A percentile compares a stretch with the other conserved stretches of the same genome.
phyloP scores from a whole-genome alignment of 2,888 invertebrate genomes.

The Lydus trimaculatus region DNA sequence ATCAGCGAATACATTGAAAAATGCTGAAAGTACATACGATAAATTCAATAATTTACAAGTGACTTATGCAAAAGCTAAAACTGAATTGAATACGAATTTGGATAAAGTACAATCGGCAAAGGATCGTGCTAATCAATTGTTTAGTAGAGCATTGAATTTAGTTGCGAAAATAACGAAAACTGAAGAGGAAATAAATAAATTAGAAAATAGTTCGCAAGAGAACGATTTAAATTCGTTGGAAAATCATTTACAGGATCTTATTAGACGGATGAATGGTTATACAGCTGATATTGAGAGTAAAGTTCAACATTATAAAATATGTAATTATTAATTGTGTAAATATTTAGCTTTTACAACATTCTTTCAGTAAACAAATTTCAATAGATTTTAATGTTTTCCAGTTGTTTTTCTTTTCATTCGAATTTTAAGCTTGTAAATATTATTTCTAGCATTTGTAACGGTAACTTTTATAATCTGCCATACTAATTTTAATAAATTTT shows the following conservation, averaged over 20 bases:
- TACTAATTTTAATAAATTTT: constrained; percentile 32
- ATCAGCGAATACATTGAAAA: constrained; percentile 74
- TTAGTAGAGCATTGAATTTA: constrained; percentile 82
- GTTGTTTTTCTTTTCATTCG: constrained; percentile 8
- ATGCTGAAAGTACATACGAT: constrained; percentile 74
- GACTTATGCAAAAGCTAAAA: constrained; percentile 76
- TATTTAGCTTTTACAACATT: constrained; percentile 32
- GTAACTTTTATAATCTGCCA: constrained; percentile 24
- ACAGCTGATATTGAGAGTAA: constrained; percentile 67
- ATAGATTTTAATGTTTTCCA: constrained; percentile 15
- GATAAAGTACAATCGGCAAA: constrained; percentile 80
- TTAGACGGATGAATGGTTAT: constrained; percentile 69
- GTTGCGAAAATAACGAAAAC: constrained; percentile 64
- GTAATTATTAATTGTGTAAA: constrained; percentile 51
- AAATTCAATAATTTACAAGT: constrained; percentile 70
- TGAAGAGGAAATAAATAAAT: constrained; percentile 52
- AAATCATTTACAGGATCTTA: constrained; percentile 67
- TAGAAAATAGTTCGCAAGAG: constrained; percentile 51
- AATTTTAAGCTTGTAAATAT: constrained; percentile 33
- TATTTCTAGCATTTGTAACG: constrained; percentile 30
- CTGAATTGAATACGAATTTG: constrained; percentile 75
- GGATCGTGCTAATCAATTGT: constrained; percentile 77
- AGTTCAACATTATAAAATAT: constrained; percentile 70
- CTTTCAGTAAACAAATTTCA: constrained; percentile 8
- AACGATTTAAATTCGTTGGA: constrained; percentile 65